A percentile compares a stretch with the other conserved stretches of the same genome.
Conservation (phyloP, 2,797 vertebrate species). For the Hypotaenidia okinawae region DNA sequence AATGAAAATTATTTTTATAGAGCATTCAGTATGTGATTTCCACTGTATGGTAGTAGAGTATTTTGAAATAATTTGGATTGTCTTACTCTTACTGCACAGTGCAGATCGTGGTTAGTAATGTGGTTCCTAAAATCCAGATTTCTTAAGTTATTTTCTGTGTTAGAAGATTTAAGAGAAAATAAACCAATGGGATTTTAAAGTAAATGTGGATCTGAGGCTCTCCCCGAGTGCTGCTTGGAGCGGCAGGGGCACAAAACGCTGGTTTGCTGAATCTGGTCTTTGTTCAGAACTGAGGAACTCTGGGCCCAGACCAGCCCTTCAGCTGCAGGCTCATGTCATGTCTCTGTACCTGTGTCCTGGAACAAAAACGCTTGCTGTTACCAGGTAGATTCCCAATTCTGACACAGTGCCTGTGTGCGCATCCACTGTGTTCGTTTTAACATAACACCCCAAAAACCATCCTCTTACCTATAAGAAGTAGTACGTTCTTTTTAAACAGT, state of each 20-base stretch:
- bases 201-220: not conserved
- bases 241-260: not conserved
- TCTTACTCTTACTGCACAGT: not conserved
- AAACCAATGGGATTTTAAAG: not conserved
- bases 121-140: not conserved
- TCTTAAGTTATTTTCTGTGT: not conserved
- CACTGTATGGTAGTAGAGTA: not conserved
- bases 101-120: not conserved
- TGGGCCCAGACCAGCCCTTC: not conserved
- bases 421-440: not conserved
- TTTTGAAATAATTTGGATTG: not conserved
- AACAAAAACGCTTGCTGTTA: not conserved
- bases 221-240: not conserved
- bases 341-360: not conserved
- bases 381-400: not conserved
- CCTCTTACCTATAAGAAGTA: not conserved
- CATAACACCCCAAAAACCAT: not conserved
- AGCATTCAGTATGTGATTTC: not conserved
- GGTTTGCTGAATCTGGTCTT: not conserved
- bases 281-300: not conserved
- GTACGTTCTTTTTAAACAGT: too few relatives aligned
- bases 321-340: not conserved
- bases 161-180: not conserved
- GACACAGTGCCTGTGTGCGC: too few relatives aligned
- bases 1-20: not conserved